Evolutionary conservation across 2,113 vertebrate genomes (phyloP).

Genomic region (Motacilla alba): DNA sequence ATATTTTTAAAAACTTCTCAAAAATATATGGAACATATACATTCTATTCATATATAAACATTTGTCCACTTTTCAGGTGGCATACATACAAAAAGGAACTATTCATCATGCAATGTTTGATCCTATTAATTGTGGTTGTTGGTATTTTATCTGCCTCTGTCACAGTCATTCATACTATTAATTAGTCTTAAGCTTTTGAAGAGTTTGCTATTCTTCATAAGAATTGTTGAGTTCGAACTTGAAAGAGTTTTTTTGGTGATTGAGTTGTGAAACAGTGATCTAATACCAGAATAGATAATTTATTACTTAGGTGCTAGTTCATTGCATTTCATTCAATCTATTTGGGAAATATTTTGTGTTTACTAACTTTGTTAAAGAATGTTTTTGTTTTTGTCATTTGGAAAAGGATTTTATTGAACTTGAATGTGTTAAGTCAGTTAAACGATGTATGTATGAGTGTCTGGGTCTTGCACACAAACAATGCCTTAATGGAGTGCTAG

Average conservation of each 20-base stretch:
- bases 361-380: neutral
- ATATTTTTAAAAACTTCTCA: neutral
- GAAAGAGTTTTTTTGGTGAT: neutral
- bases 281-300: neutral
- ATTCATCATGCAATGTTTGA: neutral
- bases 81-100: neutral
- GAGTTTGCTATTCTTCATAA: neutral
- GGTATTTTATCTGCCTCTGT: neutral
- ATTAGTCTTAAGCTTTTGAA: neutral
- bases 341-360: neutral
- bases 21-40: neutral
- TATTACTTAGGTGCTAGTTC: neutral
- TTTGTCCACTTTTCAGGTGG: neutral
- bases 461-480: neutral
- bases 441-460: neutral
- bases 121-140: neutral
- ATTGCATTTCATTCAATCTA: neutral
- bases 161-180: neutral
- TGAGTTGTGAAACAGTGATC: neutral
- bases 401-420: neutral
- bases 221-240: neutral
- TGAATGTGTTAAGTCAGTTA: neutral
- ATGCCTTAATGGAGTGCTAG: constrained; percentile 7
- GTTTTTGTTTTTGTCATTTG: neutral
- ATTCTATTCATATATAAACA: neutral